These are phyloP conservation scores for Drosophila rubida DNA, from an alignment of 2,888 invertebrate genomes.

Conservation along the genomic window DNA sequence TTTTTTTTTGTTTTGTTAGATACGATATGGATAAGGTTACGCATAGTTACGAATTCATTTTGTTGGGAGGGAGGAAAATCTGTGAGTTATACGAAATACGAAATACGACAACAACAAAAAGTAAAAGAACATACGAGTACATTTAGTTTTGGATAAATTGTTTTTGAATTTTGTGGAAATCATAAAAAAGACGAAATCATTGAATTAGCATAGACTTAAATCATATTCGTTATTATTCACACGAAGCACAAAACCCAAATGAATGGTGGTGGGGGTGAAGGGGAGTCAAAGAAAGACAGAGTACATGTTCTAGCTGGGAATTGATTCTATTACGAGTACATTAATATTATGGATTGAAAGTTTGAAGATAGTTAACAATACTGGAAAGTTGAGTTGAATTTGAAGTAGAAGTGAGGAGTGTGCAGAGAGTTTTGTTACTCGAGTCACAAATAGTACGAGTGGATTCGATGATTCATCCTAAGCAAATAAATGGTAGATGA, in stretches of 20 bases:
- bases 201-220: slow-evolving; percentile 29
- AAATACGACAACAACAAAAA: slow-evolving; percentile 58
- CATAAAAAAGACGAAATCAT: slow-evolving; percentile 24
- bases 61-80: slow-evolving; percentile 6
- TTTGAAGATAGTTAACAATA: slow-evolving; percentile 8
- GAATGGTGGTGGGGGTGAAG: slow-evolving; percentile 18
- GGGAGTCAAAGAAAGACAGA: slow-evolving; percentile 7
- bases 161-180: slow-evolving; percentile 59
- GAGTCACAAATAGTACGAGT: slow-evolving; percentile 10
- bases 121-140: slow-evolving; percentile 38
- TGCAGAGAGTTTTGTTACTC: slow-evolving; percentile 23
- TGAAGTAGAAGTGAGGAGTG: slow-evolving; percentile 7
- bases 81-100: slow-evolving; percentile 54
- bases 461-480: slow-evolving; percentile 4
- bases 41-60: slow-evolving; percentile 36
- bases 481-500: slow-evolving; percentile 2
- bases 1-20: slow-evolving; percentile 11
- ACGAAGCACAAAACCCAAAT: slow-evolving; percentile 32
- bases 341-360: slow-evolving; percentile 1
- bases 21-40: slow-evolving; percentile 28
- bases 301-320: slow-evolving; percentile 24
- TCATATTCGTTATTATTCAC: slow-evolving; percentile 14
- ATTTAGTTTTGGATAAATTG: slow-evolving; percentile 29
- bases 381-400: slow-evolving; percentile 7
- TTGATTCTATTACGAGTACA: slow-evolving; percentile 14